Evolutionary conservation across 2,888 invertebrate genomes (phyloP), one percentile per base, ranked within the genome.

Genomic region (Noctuana brunneofusca): DNA sequence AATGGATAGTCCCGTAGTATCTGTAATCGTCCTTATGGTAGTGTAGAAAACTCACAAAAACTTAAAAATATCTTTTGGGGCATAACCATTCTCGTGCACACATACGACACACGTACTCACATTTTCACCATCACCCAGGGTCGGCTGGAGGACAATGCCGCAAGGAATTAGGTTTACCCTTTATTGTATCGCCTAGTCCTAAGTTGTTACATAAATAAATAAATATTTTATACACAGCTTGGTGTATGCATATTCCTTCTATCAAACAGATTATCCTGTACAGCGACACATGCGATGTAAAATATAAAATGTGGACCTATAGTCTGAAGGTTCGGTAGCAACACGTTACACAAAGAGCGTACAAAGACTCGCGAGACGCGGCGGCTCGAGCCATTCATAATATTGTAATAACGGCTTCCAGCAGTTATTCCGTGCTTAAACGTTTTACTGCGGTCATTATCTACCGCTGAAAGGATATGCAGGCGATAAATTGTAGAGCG

Each of bases 371-470:
- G 72, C 70, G 72, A 71, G 70, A 71, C 64, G 67, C 75, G 79
- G 78, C 74, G 79, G 77, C 77, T 84, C 84, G 84, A 86, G 80
- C 89, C 85, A 91, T 91, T 89, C 89, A 89, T 90, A 90, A 90
- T 89, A 89, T 88, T 89, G 89, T 91, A 91, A 90, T 91, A 90
- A 89, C 87, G 86, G 88, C 83, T 86, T 83, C 87, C 81, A 89
- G 79, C 89, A 88, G 89, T 90, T 90, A 90, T 90, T 86, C 81
- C 90, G 87, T 90, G 87, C 90, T 89, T 90, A 90, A 90, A 88
- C 89, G 91, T 88, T 91, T 90, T 88, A 91, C 90, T 90, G 86
- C 89, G 87, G 90, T 89, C 89, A 91, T 91, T 91, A 91, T 90
- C 89, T 87, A 88, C 85, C 89, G 88, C 83, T 89, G 91, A 91